These are phyloP conservation scores for Lycopodina hypogea DNA, from an alignment of 37 sponge, comb jelly and placozoan genomes.

Conservation along the genomic window DNA sequence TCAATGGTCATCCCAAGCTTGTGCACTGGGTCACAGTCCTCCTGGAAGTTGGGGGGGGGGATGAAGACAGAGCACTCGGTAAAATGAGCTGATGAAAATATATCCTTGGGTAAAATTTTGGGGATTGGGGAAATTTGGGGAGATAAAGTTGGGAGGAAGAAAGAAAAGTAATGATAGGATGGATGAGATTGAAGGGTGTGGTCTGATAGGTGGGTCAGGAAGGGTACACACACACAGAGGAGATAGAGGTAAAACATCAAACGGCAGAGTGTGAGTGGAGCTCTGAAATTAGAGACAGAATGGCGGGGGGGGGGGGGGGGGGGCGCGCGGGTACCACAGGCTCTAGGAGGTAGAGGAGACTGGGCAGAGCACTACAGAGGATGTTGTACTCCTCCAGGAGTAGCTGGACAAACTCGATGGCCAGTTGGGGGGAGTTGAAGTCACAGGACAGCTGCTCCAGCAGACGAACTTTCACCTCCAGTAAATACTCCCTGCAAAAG, in stretches of 20 bases:
- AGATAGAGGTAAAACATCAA: not conserved
- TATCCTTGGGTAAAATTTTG: too few relatives aligned
- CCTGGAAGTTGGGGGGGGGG: slow-evolving; percentile 24
- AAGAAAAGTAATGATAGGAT: not conserved
- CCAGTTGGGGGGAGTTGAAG: slow-evolving; percentile 75
- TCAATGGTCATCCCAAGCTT: slow-evolving; percentile 74
- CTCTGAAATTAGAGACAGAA: too few relatives aligned
- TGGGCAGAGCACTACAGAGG: slow-evolving; percentile 61
- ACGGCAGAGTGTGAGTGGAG: not conserved
- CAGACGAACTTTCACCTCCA: slow-evolving; percentile 83
- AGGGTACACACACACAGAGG: too few relatives aligned
- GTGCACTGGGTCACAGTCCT: slow-evolving; percentile 57
- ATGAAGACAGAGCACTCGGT: not conserved
- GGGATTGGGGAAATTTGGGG: too few relatives aligned
- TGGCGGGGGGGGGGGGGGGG: not conserved
- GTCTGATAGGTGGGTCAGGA: too few relatives aligned
- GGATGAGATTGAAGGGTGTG: too few relatives aligned
- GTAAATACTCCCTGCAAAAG: slow-evolving; percentile 61
- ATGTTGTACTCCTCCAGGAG: slow-evolving; percentile 69
- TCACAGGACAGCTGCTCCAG: slow-evolving; percentile 84
- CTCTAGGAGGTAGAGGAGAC: slow-evolving; percentile 60
- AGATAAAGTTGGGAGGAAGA: not conserved
- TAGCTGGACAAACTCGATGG: slow-evolving; percentile 84
- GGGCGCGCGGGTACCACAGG: slow-evolving; percentile 48
- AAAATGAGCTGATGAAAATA: too few relatives aligned